Base-by-base conservation (phyloP, 2,797 vertebrate genomes). In the Phrynocephalus guinanensis region DNA sequence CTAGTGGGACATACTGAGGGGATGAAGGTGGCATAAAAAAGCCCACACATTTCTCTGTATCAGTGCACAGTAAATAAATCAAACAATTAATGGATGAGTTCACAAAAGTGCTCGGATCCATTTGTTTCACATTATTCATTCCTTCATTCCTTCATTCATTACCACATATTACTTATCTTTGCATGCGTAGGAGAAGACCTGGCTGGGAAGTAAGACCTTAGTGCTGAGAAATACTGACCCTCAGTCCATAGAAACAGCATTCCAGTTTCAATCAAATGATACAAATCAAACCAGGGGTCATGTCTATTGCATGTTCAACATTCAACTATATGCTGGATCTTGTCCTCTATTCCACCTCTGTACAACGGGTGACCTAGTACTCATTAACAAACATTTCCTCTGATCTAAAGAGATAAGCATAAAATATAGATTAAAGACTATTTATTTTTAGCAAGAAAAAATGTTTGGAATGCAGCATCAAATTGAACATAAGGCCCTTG, bases 241-340 rank as follows among this genome's bases (percentile, higher is more conserved):
- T 94, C 89, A 94, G 93, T 60, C 68, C 68, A 63, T 77, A 90
- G 84, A 89, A 89, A 93, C 86, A 87, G 86, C 91, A 95, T 82
- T 87, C 48, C 91, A 76, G 22, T 48, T 89, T 93, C 93, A 91
- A 89, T 94, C 93, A 93, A 56, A 92, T 30, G 72, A 33, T 87
- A 91, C 86, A 83, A 92, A 82, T 83, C 30, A 79, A 67, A 22
- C 3, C 68, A 89, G 86, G 86, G 86, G 79, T 71, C 63, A 78
- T 0, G 0, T 10, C 78, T 63, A 80, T 70, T 44, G 63, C 6
- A 89, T 72, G 68, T 60, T 76, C 56, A 87, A 87, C 89, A 91
- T 81, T 87, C 75, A 90, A 85, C 26, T 26, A 28, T 88, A 52
- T 26, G n/a, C 0, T 79, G 20, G 0, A 73, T 78, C 89, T 89